Percentiles rank a stretch among this genome's conserved stretches.
phyloP scores from a whole-genome alignment of 2,888 invertebrate species.

The Spicauda simplicius region DNA sequence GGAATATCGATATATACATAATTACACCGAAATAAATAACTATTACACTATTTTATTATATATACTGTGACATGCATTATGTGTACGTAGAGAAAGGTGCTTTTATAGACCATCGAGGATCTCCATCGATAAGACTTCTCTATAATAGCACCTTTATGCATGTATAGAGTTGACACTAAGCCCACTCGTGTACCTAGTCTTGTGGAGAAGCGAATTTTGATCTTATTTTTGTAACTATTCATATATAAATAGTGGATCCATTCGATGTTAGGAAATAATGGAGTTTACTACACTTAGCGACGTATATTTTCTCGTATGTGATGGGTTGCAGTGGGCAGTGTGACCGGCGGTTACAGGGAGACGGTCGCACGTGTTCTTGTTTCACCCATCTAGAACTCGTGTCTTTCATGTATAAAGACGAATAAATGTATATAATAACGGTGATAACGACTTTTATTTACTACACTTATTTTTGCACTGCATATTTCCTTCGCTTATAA shows the following conservation, averaged over 20 bases:
- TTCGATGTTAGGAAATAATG: constrained; percentile 13
- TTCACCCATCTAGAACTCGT: constrained; percentile 9
- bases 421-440: constrained; percentile 25
- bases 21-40: constrained; percentile 4
- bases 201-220: constrained; percentile 18
- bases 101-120: constrained; percentile 3
- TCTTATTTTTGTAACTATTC: constrained; percentile 32
- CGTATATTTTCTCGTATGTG: neutral
- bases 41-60: constrained; percentile 16
- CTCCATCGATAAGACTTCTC: neutral
- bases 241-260: constrained; percentile 13
- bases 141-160: constrained; percentile 3
- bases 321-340: neutral
- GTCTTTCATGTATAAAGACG: constrained; percentile 23
- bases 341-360: constrained; percentile 4
- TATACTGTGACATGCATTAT: constrained; percentile 13
- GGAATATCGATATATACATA: neutral
- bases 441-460: neutral
- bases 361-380: neutral
- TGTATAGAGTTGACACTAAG: constrained; percentile 9
- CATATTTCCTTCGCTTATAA: too few species aligned
- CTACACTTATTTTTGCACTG: neutral
- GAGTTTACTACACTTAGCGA: constrained; percentile 2
- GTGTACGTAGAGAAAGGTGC: constrained; percentile 14
- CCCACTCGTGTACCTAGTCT: constrained; percentile 26